Evolutionary conservation across 2,113 vertebrate genomes (phyloP), one percentile per base, ranked within the genome.

Genomic region (Aspidoscelis tigris): DNA sequence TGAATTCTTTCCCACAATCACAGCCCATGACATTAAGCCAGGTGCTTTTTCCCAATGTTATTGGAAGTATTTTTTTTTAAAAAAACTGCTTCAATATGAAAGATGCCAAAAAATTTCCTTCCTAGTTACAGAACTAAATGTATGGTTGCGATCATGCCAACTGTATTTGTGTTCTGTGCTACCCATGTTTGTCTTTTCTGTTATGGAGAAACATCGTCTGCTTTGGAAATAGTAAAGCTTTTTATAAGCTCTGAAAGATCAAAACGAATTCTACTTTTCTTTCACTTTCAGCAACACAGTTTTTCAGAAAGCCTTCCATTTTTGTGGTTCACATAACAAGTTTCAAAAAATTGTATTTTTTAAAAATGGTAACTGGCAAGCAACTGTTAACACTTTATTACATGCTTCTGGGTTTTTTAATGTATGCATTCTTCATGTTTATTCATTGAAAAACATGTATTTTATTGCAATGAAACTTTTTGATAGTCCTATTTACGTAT

Each of bases 231-330:
- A 83, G 82, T 50, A 65, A 33, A 89, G 21, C 33, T 74, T 79
- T 83, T 80, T 58, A 44, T 80, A 76, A 50, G 66, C 64, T 64
- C 71, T 72, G 61, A 84, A 78, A 87, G 84, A 84, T 85, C 84
- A 82, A 84, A 85, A 79, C 64, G 88, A 55, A 69, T 88, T 85
- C 81, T 82, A 74, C 65, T 47, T 76, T 66, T 73, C 64, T 80
- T 61, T 69, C 33, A n/a, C 50, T 47, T 74, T 83, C 76, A 81
- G 80, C 3, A 11, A 79, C 72, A 76, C 82, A 83, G 91, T 89
- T 89, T 91, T 61, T 88, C 84, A 78, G 76, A 72, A 88, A 86
- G 82, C 73, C 88, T 82, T 80, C 90, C 92, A 88, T 90, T 93
- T 58, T 90, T 71, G 73, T 89, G 86, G 85, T 86, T 39, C 83